phyloP scores from a whole-genome alignment of 2,113 vertebrate genomes.

The Neomonachus schauinslandi region DNA sequence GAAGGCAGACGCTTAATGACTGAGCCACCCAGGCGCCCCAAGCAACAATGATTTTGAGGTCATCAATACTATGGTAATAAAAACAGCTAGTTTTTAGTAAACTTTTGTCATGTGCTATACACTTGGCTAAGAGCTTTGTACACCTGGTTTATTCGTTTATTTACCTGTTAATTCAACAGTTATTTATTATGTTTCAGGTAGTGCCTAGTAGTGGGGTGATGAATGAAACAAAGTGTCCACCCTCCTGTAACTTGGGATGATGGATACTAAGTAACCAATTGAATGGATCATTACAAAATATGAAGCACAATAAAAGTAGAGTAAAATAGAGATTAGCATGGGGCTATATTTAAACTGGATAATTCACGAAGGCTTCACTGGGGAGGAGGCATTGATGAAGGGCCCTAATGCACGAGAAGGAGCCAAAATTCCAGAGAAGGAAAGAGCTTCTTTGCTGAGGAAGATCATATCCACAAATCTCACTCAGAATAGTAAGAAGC shows the following conservation, averaged over 20 bases:
- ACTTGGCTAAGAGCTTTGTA: not conserved
- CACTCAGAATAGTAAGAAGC: not conserved
- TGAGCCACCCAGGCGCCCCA: no score
- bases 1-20: no score
- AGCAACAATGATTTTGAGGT: not conserved
- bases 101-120: not conserved
- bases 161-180: not conserved
- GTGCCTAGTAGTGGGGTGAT: not conserved
- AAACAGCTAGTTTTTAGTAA: conserved; percentile 18
- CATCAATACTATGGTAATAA: not conserved
- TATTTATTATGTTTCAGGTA: not conserved
- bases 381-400: not conserved
- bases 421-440: not conserved
- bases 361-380: not conserved
- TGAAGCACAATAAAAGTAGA: not conserved
- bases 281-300: not conserved
- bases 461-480: not conserved
- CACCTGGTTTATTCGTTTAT: not conserved
- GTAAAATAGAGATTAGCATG: not conserved
- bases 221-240: not conserved
- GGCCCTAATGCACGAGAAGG: not conserved
- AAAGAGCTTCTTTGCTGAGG: not conserved
- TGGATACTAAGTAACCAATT: not conserved
- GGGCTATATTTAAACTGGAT: not conserved
- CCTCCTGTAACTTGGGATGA: not conserved